These are phyloP conservation scores for Pterocles orientalis DNA, from an alignment of 2,113 vertebrate species.

Conservation along the genomic window DNA sequence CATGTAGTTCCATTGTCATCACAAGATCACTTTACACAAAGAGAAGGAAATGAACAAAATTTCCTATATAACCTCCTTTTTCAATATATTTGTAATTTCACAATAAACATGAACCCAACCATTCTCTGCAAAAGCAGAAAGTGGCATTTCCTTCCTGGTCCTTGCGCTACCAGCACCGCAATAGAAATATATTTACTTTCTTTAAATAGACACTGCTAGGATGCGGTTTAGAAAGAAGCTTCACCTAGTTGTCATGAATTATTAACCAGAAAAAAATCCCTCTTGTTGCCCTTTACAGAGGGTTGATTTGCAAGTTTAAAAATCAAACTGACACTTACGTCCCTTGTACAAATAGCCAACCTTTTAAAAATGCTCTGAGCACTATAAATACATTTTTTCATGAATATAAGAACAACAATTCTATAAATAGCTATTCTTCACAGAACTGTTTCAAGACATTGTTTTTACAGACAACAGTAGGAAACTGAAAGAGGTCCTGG, in stretches of 20 bases:
- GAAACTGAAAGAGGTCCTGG: constrained; percentile 70
- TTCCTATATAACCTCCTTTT: neutral
- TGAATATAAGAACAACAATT: constrained; percentile 63
- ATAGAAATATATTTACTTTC: neutral
- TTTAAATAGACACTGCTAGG: constrained; percentile 47
- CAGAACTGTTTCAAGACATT: constrained; percentile 71
- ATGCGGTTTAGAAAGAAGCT: constrained; percentile 24
- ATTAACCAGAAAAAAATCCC: constrained; percentile 65
- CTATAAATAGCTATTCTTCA: constrained; percentile 73
- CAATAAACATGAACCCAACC: neutral
- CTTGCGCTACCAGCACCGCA: neutral
- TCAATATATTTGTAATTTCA: neutral
- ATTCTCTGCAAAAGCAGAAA: neutral
- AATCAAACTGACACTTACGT: constrained; percentile 70
- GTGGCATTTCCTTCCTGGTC: neutral
- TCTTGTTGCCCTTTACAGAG: constrained; percentile 54
- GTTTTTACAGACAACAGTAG: constrained; percentile 79
- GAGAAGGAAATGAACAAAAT: constrained; percentile 2
- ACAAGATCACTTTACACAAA: neutral
- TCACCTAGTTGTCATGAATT: constrained; percentile 71
- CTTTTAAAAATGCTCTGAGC: constrained; percentile 65
- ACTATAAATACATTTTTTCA: constrained; percentile 71
- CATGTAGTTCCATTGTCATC: neutral
- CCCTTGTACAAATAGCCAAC: constrained; percentile 64
- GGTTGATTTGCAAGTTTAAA: constrained; percentile 74